Evolutionary conservation across 2,888 invertebrate species (phyloP), one percentile per base, ranked within the genome.

Genomic region (Folsomia manolachei): DNA sequence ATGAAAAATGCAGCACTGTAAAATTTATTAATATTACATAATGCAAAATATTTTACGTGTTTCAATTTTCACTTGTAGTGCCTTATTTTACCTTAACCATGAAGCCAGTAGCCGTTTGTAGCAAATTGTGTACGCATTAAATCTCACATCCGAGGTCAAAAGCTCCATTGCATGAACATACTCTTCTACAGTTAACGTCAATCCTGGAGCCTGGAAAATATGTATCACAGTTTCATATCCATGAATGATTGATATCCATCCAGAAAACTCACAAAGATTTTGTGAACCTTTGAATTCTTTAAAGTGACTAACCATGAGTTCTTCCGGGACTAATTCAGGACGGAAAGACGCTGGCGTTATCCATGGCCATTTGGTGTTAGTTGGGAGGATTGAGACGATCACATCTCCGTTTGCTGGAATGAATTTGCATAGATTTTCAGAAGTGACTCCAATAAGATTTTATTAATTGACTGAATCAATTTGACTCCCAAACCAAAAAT

Each of bases 151-250:
- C 83, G 95, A 95, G 19, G 95, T 93, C 81, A 96, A 88, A 56
- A 94, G 87, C 85, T 95, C 95, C 92, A 96, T 93, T 65, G 95
- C 91, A 85, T 93, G 92, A 23, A 96, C 94, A 85, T 95, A 97
- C 85, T 96, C 96, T 86, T 96, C 95, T 69, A 95, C 95, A 61
- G 95, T 95, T 68, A 96, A 86, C 94, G 96, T 79, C 18, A 82
- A 79, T 25, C 75, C 79, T 14, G 76, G 75, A 70, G 77, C 76
- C 72, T 75, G 39, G 4, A 62, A 65, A 39, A 39, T 9, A 39
- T 39, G 39, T 39, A 9, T 39, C n/a, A n/a, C n/a, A 39, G 39
- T 39, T 14, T 39, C 14, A 14, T 56, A 51, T 24, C 19, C 67
- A 25, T 26, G 53, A 68, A 25, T 52, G 25, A 4, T 56, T n/a